Base-by-base conservation (phyloP, 2,797 vertebrate genomes). In the Chloroceryle amazona region DNA sequence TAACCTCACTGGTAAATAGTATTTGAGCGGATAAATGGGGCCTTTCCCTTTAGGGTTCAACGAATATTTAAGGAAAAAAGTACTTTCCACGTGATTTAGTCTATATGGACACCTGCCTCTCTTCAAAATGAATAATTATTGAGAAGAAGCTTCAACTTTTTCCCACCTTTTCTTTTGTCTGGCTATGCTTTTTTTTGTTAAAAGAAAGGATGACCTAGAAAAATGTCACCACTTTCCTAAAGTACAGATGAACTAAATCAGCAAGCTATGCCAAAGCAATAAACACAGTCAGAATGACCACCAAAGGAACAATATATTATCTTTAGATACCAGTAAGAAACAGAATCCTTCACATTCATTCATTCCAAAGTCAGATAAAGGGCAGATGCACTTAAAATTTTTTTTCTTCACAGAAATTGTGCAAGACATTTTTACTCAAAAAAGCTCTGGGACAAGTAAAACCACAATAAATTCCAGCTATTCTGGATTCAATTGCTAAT, bases 221-320 rank as follows among this genome's bases (percentile, higher is more conserved):
- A 79, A 87, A 67, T 63, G 73, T 81, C 18, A 58, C 51, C 61
- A 93, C 63, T 63, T 93, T 93, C 67, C 73, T 46, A 25, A 84
- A 92, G 42, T 28, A 42, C 35, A 89, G 37, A 87, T 79, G 29
- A 92, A 74, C 37, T 91, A 71, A 72, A 93, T 58, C 79, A 87
- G 72, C 79, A 19, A 89, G 65, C 85, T 91, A 72, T 79, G 85
- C 66, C 81, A 94, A 90, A 94, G 65, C 61, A 87, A 78, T 81
- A 93, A 91, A 80, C 54, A 67, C 26, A 76, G 28, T 81, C 72
- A 72, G 42, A 85, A 51, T 37, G 57, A 74, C 57, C 58, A 82
- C 49, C 41, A 81, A 91, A 94, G 46, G 25, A 94, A 26, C 41
- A 78, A 90, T 61, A 73, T 10, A 81, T 81, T 81, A 72, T 75